These are phyloP conservation scores for Sakesphorus luctuosus DNA, from an alignment of 2,113 vertebrate species.

Conservation along the genomic window DNA sequence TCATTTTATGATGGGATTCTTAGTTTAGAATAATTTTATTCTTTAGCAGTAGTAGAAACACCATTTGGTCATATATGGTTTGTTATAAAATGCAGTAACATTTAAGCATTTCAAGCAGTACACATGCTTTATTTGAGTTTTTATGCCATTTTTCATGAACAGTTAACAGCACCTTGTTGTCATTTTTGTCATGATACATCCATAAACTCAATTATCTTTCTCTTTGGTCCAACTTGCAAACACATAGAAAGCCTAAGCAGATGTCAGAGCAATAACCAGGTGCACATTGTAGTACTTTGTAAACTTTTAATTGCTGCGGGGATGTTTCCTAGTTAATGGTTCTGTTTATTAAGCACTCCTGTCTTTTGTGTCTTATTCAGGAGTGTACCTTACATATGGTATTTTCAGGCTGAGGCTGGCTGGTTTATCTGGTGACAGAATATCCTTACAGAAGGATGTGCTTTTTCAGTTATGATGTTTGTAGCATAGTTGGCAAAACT, in stretches of 20 bases:
- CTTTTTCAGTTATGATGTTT: neutral
- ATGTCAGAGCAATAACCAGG: slow-evolving; percentile 60
- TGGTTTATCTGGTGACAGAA: neutral
- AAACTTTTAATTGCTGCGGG: slow-evolving; percentile 39
- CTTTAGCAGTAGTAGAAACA: neutral
- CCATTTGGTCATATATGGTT: slow-evolving; percentile 42
- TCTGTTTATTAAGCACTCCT: slow-evolving; percentile 30
- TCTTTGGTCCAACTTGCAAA: slow-evolving; percentile 41
- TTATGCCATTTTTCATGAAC: neutral
- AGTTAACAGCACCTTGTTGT: slow-evolving; percentile 17
- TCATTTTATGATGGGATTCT: slow-evolving; percentile 39
- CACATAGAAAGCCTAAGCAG: slow-evolving; percentile 33
- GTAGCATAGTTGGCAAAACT: neutral
- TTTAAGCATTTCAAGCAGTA: slow-evolving; percentile 2
- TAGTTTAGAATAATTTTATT: slow-evolving; percentile 42
- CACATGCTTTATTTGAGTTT: slow-evolving; percentile 31
- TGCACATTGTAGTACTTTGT: neutral
- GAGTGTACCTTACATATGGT: neutral
- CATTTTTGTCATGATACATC: slow-evolving; percentile 42
- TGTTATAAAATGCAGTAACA: slow-evolving; percentile 19
- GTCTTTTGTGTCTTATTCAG: neutral
- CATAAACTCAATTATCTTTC: slow-evolving; percentile 42
- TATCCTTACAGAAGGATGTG: neutral
- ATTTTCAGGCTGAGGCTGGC: neutral
- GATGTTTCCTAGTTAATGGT: slow-evolving; percentile 9